These are phyloP conservation scores for Lonchura striata DNA, from an alignment of 2,113 vertebrate genomes.

Conservation along the genomic window DNA sequence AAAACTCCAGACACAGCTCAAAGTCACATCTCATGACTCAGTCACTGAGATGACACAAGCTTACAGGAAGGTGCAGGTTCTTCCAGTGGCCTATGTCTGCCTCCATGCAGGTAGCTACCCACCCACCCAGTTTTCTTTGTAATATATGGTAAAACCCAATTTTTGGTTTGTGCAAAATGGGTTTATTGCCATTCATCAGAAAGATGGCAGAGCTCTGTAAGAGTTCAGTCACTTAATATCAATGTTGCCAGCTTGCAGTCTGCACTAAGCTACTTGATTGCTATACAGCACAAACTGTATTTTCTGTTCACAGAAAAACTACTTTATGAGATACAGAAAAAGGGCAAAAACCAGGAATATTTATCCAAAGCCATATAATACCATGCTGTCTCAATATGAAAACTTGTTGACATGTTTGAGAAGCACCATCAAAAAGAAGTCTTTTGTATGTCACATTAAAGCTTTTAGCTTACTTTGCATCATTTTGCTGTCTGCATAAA, in stretches of 20 bases:
- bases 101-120: not conserved
- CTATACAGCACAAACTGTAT: not conserved
- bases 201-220: not conserved
- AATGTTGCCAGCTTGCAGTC: not conserved
- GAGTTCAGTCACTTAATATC: not conserved
- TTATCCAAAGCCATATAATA: not conserved
- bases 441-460: conserved; percentile 21
- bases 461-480: conserved; percentile 42
- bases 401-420: not conserved
- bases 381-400: not conserved
- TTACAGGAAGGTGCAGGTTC: not conserved
- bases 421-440: not conserved
- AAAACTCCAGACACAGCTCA: not conserved
- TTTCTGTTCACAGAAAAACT: not conserved
- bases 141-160: not conserved
- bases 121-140: not conserved
- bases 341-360: not conserved
- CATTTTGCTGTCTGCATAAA: conserved; percentile 26
- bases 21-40: not conserved
- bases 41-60: not conserved
- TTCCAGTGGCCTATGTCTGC: not conserved
- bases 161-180: not conserved
- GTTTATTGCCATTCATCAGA: not conserved
- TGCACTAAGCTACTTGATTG: not conserved
- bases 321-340: not conserved